phyloP scores from a whole-genome alignment of 2,797 vertebrate genomes.

The Tragopan temminckii region DNA sequence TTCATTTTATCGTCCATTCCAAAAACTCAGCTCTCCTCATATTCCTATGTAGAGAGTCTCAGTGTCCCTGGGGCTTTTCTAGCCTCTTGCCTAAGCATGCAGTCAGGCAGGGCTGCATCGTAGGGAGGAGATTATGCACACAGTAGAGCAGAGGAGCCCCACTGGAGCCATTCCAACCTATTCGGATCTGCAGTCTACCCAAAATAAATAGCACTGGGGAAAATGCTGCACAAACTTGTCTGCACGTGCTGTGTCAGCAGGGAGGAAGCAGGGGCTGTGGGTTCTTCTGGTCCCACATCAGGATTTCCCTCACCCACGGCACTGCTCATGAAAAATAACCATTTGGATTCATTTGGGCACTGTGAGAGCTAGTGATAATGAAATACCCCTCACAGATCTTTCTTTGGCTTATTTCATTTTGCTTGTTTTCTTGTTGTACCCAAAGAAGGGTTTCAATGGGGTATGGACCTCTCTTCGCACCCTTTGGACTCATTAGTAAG shows the following conservation, averaged over 20 bases:
- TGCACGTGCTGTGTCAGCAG: background rate
- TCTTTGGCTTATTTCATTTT: background rate
- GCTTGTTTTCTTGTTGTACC: background rate
- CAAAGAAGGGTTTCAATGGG: background rate
- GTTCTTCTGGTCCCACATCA: background rate
- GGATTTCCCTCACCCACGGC: accelerated
- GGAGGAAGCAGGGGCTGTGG: background rate
- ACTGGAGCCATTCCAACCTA: background rate
- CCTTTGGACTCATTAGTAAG: background rate
- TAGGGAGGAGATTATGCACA: slow-evolving; percentile 1
- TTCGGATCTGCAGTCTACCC: background rate
- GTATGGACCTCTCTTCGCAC: background rate
- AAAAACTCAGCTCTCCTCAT: background rate
- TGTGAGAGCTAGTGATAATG: background rate
- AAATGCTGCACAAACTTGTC: background rate
- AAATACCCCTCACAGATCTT: background rate
- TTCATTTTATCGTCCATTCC: slow-evolving; percentile 1
- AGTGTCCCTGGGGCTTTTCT: background rate
- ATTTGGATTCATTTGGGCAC: accelerated
- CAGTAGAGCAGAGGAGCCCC: background rate
- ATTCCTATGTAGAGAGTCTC: background rate
- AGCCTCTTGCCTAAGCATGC: background rate
- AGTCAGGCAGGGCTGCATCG: background rate
- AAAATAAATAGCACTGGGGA: background rate
- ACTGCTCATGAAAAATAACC: background rate